phyloP scores from a whole-genome alignment of 2,113 vertebrate genomes.

The Bufo bufo region DNA sequence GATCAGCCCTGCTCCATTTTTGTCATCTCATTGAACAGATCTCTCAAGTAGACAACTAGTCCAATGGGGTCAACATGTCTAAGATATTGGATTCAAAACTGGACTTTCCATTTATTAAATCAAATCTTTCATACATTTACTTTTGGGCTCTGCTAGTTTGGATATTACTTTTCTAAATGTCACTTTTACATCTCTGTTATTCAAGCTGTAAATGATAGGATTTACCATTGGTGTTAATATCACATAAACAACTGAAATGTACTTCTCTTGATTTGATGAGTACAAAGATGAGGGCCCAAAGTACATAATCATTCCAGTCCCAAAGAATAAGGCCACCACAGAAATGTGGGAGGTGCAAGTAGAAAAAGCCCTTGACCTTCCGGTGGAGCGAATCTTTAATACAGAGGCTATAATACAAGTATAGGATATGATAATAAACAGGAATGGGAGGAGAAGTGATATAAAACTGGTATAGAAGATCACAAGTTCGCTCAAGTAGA shows the following conservation, averaged over 20 bases:
- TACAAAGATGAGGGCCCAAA: slow-evolving; percentile 20
- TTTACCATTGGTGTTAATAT: slow-evolving; percentile 34
- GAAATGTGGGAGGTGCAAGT: slow-evolving; percentile 7
- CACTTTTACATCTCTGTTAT: slow-evolving; percentile 35
- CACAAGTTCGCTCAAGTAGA: background rate
- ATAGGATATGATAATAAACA: background rate
- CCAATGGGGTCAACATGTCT: too few relatives aligned
- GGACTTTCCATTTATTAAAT: background rate
- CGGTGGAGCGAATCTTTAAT: background rate
- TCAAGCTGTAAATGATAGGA: slow-evolving; percentile 38
- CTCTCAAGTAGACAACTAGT: too few relatives aligned
- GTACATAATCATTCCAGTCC: slow-evolving; percentile 34
- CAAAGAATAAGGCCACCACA: slow-evolving; percentile 25
- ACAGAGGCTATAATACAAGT: slow-evolving; percentile 12
- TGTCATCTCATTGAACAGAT: too few relatives aligned
- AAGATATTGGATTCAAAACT: background rate
- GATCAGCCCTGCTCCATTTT: too few relatives aligned
- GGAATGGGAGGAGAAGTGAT: background rate
- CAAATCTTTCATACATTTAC: background rate
- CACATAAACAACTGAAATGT: slow-evolving; percentile 19
- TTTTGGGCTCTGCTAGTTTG: background rate
- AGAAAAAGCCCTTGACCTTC: slow-evolving; percentile 7
- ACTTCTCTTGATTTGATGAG: slow-evolving; percentile 17
- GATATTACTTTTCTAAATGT: slow-evolving; percentile 3
- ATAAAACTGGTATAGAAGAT: slow-evolving; percentile 11